Base-by-base conservation (phyloP, 2,888 invertebrate species). In the Phragmatobia fuliginosa region DNA sequence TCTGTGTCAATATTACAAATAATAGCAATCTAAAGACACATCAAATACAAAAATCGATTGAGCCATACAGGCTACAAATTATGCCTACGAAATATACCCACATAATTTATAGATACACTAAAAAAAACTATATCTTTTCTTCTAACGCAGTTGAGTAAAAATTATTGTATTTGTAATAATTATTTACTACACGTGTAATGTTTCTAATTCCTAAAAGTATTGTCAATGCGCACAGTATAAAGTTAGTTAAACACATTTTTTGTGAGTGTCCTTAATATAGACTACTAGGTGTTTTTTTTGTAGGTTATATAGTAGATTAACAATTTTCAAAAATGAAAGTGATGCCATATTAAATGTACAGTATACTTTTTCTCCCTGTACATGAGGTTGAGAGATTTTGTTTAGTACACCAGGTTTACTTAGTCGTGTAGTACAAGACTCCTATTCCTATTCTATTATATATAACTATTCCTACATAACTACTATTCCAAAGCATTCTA, bases 151-250 rank as follows among this genome's bases (percentile, higher is more conserved):
- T 41, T 5, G 41, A 18, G 5, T 7, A 45, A 16, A 16, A 62
- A 62, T 21, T 65, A 81, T 77, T 81, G 78, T 83, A 79, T 80
- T 80, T 83, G 84, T 85, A 79, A 81, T 81, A 75, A 73, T 74
- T 79, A 76, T 80, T 78, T 77, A 80, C 78, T 80, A 72, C 73
- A 63, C 49, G 62, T 28, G 73, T 81, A 76, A 71, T 81, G 81
- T 83, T 85, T 87, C 75, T 88, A 86, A 89, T 83, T 91, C 88
- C 89, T 92, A 88, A 90, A 87, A 73, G 82, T 88, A 91, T 90
- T 90, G 86, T 90, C 90, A 91, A 94, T 86, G 91, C 94, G 94
- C 94, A 94, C 94, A 94, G 88, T 91, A n/a, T n/a, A 90, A 92
- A 63, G 83, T 88, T 90, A 91, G 88, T 87, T 85, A 62, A 76